These are phyloP conservation scores for Scaptomyza hsui DNA, from an alignment of 1,140 invertebrate species.

Conservation along the genomic window DNA sequence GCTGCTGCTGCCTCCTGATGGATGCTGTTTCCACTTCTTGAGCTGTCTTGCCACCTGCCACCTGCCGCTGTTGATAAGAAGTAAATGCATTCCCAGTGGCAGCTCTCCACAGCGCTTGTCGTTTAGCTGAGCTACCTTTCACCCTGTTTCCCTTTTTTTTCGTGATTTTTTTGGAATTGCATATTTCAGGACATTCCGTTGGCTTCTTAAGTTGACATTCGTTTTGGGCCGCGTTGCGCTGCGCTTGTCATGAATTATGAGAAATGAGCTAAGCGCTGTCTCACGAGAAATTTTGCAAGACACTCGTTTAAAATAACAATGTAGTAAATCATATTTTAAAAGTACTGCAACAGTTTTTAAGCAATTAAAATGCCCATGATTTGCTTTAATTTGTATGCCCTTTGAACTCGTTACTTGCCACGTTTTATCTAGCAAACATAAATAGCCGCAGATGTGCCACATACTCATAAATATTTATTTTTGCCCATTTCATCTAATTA, in stretches of 20 bases:
- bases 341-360: background rate
- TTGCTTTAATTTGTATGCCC: background rate
- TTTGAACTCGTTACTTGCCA: background rate
- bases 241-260: conserved; percentile 49
- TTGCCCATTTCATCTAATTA: conserved; percentile 71
- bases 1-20: conserved; percentile 32
- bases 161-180: conserved; percentile 35
- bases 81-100: conserved; percentile 57
- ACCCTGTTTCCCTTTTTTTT: background rate
- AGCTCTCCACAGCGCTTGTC: conserved; percentile 43
- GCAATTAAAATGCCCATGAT: background rate
- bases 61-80: conserved; percentile 38
- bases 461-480: conserved; percentile 2
- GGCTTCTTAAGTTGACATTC: conserved; percentile 53
- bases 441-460: conserved; percentile 21
- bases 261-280: conserved; percentile 37
- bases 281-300: conserved; percentile 34
- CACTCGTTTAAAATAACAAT: conserved; percentile 14
- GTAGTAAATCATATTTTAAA: background rate
- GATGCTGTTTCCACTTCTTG: conserved; percentile 38
- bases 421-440: conserved; percentile 2
- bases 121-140: conserved; percentile 45
- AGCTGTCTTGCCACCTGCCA: conserved; percentile 27
- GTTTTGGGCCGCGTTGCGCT: conserved; percentile 23
- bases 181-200: conserved; percentile 46